phyloP scores from a whole-genome alignment of 2,797 vertebrate genomes.

The Hippocampus kuda region DNA sequence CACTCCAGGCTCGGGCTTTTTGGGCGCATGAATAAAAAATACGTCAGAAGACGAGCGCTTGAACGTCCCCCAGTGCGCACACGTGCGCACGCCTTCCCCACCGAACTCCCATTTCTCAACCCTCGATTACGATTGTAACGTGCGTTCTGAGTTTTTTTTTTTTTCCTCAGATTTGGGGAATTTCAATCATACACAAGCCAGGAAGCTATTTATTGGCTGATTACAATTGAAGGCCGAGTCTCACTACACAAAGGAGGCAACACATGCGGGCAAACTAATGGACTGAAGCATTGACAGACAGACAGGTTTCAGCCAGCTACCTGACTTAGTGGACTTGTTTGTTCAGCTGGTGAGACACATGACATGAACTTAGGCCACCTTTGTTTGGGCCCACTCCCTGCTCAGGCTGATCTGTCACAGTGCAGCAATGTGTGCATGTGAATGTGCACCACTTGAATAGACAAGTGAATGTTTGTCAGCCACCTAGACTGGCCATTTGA shows the following conservation, averaged over 20 bases:
- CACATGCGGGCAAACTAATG: background rate
- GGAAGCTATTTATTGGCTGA: constrained; percentile 96
- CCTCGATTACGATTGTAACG: constrained; percentile 43
- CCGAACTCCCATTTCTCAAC: constrained; percentile 3
- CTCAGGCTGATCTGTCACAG: constrained; percentile 26
- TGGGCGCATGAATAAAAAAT: constrained; percentile 71
- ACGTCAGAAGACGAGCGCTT: constrained; percentile 43
- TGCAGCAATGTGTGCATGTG: constrained; percentile 10
- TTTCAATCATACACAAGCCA: constrained; percentile 84
- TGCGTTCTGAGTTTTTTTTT: constrained; percentile 70
- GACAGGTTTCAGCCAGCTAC: constrained; percentile 24
- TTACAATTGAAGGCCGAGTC: constrained; percentile 78
- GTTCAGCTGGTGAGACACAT: constrained; percentile 79
- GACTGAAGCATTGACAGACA: background rate
- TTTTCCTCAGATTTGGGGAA: constrained; percentile 65
- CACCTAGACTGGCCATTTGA: background rate
- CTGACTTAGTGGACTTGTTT: constrained; percentile 70
- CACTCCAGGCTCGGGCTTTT: constrained; percentile 55
- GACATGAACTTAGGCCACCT: constrained; percentile 74
- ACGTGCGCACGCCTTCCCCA: background rate
- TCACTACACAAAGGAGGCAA: constrained; percentile 62
- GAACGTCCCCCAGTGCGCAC: constrained; percentile 1
- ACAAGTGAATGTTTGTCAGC: background rate
- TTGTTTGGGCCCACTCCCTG: constrained; percentile 70
- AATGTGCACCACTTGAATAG: background rate